A percentile compares a stretch with the other conserved stretches of the same genome.
Evolutionary conservation across 2,888 invertebrate genomes (phyloP).

Genomic region (Deilephila elpenor): DNA sequence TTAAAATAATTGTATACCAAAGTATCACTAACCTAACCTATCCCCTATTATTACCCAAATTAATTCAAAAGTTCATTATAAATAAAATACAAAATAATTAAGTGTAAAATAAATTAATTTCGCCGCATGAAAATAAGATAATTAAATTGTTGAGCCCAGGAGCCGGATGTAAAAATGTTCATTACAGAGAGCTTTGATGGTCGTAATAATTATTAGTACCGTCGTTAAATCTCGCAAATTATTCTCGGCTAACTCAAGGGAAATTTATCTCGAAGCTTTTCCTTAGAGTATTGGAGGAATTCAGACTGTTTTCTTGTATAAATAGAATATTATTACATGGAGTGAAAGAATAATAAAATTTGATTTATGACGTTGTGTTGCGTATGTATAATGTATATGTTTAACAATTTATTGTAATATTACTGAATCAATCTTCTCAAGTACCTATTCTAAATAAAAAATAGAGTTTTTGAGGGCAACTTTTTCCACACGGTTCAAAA

Average conservation of each 20-base stretch:
- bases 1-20: no score
- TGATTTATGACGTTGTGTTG: no score
- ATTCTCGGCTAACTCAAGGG: conserved; percentile 31
- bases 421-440: no score
- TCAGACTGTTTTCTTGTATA: neutral
- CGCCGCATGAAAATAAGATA: conserved; percentile 25
- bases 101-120: conserved; percentile 24
- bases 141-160: conserved; percentile 30
- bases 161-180: conserved; percentile 30
- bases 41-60: neutral
- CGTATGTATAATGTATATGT: no score
- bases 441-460: no score
- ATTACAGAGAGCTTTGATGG: conserved; percentile 37
- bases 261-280: conserved; percentile 14
- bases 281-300: neutral
- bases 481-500: no score
- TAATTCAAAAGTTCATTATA: conserved; percentile 4
- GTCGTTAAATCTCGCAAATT: conserved; percentile 36
- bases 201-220: conserved; percentile 37
- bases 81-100: conserved; percentile 25
- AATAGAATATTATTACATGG: no score
- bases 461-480: no score
- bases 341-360: no score
- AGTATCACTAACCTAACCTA: neutral
- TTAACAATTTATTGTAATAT: no score